Conservation (phyloP, 92 coral and sea anemone species). For the Bergia puertoricense region DNA sequence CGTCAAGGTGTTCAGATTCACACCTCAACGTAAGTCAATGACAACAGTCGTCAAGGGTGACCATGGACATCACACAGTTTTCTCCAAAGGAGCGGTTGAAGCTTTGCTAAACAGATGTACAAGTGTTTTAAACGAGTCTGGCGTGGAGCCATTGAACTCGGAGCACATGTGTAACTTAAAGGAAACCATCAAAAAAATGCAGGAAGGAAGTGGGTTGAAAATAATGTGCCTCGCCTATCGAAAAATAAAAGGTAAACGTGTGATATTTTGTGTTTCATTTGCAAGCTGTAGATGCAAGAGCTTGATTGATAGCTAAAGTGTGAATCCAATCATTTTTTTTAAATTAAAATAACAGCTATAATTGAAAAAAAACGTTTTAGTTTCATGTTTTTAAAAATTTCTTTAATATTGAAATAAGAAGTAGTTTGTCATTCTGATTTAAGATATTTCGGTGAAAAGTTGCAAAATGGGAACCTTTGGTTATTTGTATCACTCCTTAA, state of each 20-base stretch:
- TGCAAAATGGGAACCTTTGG: too few species aligned
- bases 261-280: background rate
- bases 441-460: too few species aligned
- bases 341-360: too few species aligned
- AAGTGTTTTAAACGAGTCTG: slow-evolving; percentile 62
- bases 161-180: slow-evolving; percentile 58
- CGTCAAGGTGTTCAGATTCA: slow-evolving; percentile 74
- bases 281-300: too few species aligned
- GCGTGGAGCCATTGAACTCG: slow-evolving; percentile 55
- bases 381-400: too few species aligned
- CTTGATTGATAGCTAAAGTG: background rate
- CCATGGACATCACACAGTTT: slow-evolving; percentile 45
- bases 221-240: slow-evolving; percentile 87
- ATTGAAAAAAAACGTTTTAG: too few species aligned
- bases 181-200: slow-evolving; percentile 60
- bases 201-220: slow-evolving; percentile 72
- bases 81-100: slow-evolving; percentile 86
- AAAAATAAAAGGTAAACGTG: background rate
- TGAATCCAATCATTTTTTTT: background rate
- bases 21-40: slow-evolving; percentile 74
- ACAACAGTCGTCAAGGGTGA: slow-evolving; percentile 67
- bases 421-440: too few species aligned
- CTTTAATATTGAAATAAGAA: too few species aligned
- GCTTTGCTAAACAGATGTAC: slow-evolving; percentile 70
- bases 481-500: too few species aligned